Percentiles rank a stretch among this genome's conserved stretches.
Conservation (phyloP, 37 sponge, comb jelly and placozoan species). For the Tethya wilhelma region DNA sequence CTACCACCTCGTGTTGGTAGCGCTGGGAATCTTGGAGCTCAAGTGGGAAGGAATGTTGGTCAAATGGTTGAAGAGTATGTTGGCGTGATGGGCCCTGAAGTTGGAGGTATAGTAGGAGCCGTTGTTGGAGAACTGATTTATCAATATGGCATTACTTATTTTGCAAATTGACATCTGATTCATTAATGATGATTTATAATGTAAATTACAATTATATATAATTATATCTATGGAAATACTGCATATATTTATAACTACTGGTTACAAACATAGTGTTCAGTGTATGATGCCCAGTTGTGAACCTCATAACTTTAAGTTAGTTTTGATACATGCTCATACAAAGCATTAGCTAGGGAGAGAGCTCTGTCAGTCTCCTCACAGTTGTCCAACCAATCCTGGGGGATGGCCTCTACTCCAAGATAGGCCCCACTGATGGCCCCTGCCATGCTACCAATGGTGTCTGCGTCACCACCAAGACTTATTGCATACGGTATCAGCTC, state of each 20-base stretch:
- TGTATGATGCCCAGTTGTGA: no score
- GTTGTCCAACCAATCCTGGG: slow-evolving; percentile 53
- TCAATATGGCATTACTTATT: background rate
- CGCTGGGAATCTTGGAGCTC: background rate
- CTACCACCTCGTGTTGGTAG: background rate
- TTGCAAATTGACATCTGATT: no score
- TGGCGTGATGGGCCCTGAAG: background rate
- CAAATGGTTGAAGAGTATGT: background rate
- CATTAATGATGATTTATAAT: no score
- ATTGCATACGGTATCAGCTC: slow-evolving; percentile 76
- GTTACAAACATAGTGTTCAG: no score
- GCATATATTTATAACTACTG: no score
- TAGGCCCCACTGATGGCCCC: slow-evolving; percentile 84
- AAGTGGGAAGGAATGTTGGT: background rate
- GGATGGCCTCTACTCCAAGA: slow-evolving; percentile 67
- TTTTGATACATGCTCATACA: slow-evolving; percentile 59
- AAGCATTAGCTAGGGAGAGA: slow-evolving; percentile 27
- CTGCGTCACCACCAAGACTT: slow-evolving; percentile 84
- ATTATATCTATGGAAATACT: no score
- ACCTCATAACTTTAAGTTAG: no score
- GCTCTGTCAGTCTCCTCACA: slow-evolving; percentile 47
- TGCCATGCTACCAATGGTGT: slow-evolving; percentile 89
- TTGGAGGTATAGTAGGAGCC: background rate
- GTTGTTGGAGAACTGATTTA: background rate
- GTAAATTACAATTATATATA: no score